These are phyloP conservation scores for Drosophila seguyi DNA, from an alignment of 1,140 invertebrate genomes.

Conservation along the genomic window DNA sequence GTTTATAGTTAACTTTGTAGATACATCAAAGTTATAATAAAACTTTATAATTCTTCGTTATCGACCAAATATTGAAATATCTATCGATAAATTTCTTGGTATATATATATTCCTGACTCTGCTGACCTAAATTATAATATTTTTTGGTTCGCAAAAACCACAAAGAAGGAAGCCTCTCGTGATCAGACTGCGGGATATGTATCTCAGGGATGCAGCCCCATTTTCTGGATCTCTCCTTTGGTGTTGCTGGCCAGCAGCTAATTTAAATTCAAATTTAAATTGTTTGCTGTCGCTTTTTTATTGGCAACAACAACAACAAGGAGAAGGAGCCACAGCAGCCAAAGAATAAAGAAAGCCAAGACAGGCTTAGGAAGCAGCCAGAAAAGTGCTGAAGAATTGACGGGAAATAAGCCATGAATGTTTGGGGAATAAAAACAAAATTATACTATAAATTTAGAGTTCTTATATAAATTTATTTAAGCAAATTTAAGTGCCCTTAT, in stretches of 20 bases:
- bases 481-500: too few relatives aligned
- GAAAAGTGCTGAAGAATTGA: slow-evolving; percentile 13
- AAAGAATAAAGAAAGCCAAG: slow-evolving; percentile 12
- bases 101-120: background rate
- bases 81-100: background rate
- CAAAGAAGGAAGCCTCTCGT: background rate
- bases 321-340: slow-evolving; percentile 2
- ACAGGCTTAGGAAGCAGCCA: background rate
- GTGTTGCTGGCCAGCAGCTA: slow-evolving; percentile 63
- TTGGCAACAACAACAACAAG: slow-evolving; percentile 41
- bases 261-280: slow-evolving; percentile 83
- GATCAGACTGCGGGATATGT: background rate
- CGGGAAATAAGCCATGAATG: background rate
- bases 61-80: background rate
- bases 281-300: slow-evolving; percentile 68
- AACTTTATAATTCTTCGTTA: background rate
- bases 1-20: too few relatives aligned
- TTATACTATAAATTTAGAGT: background rate
- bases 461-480: background rate
- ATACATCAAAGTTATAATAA: too few relatives aligned
- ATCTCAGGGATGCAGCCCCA: slow-evolving; percentile 7
- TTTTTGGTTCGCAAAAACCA: background rate
- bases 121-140: background rate
- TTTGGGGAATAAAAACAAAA: background rate
- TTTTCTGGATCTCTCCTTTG: background rate